These are phyloP conservation scores for Drosophila trichaetosa DNA, from an alignment of 2,888 invertebrate genomes.

Conservation along the genomic window DNA sequence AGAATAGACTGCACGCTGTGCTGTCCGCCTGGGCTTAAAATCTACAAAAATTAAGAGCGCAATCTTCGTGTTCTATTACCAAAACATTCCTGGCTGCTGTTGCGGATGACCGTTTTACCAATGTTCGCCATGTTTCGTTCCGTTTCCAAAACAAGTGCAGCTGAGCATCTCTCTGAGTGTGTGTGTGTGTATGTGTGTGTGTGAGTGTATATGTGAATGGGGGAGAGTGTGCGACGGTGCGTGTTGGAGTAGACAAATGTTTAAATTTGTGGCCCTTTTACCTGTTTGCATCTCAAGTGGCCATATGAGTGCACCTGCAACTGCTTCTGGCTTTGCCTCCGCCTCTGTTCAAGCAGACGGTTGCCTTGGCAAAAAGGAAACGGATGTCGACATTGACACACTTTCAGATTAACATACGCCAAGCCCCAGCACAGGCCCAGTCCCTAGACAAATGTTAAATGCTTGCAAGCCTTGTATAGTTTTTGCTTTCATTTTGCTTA, in stretches of 20 bases:
- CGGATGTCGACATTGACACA: conserved; percentile 82
- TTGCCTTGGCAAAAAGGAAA: conserved; percentile 64
- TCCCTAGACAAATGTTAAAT: conserved; percentile 48
- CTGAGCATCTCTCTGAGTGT: conserved; percentile 13
- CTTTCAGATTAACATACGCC: conserved; percentile 69
- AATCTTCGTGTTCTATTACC: conserved; percentile 54
- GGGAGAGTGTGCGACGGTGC: conserved; percentile 54
- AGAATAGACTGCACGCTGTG: conserved; percentile 46
- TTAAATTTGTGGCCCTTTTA: conserved; percentile 79
- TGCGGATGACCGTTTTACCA: conserved; percentile 83
- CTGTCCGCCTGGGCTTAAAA: conserved; percentile 28
- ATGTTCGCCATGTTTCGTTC: conserved; percentile 71
- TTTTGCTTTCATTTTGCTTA: conserved; percentile 32
- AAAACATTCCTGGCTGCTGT: conserved; percentile 49
- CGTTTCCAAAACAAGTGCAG: conserved; percentile 14
- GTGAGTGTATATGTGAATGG: background rate
- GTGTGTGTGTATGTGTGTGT: conserved; percentile 21
- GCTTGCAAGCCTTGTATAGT: conserved; percentile 27
- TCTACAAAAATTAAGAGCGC: conserved; percentile 1
- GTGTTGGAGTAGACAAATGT: conserved; percentile 79
- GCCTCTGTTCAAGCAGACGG: conserved; percentile 19
- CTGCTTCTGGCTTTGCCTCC: conserved; percentile 17
- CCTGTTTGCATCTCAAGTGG: conserved; percentile 80
- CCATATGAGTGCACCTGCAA: conserved; percentile 51
- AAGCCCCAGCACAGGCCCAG: conserved; percentile 9